Evolutionary conservation across 2,113 vertebrate species (phyloP), one percentile per base, ranked within the genome.

Genomic region (Pituophis catenifer): DNA sequence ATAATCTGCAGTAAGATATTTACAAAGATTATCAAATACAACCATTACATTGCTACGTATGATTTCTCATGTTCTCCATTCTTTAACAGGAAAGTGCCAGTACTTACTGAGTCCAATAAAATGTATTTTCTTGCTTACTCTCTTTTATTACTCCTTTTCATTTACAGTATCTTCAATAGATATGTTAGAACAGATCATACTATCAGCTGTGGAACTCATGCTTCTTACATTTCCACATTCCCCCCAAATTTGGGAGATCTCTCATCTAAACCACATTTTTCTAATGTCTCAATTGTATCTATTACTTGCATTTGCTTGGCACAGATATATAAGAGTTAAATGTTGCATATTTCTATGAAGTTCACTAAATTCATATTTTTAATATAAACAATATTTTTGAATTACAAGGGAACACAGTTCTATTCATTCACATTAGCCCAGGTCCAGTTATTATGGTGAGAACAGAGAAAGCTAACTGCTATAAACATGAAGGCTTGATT

Each of bases 401-500:
- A 38, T 81, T 81, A 81, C 33, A 58, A 89, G 33, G n/a, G 48
- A 81, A 13, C 62, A 13, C 38, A 23, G 26, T 65, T 57, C 62
- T 91, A 26, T n/a, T 38, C 54, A 33, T 62, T 58, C 53, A 53
- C 57, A 86, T 26, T 50, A 57, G 15, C 50, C 88, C 58, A 11
- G 38, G 38, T 11, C 12, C 70, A 50, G 81, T 17, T 7, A 0
- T 53, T n/a, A 44, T 75, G 17, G 50, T 23, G 87, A 15, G 17
- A 53, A 65, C 62, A 8, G 88, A 93, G 81, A 87, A 93, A 90
- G 75, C 88, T 48, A 89, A 92, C 48, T 38, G 85, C 87, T 86
- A n/a, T 81, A 89, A 62, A 88, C 33, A 21, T 54, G 24, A 44
- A 62, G 90, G 38, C 24, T 2, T 2, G 94, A 92, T 90, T 3